Evolutionary conservation across 1,140 invertebrate species (phyloP), one percentile per base, ranked within the genome.

Genomic region (Chironomus striatipennis): DNA sequence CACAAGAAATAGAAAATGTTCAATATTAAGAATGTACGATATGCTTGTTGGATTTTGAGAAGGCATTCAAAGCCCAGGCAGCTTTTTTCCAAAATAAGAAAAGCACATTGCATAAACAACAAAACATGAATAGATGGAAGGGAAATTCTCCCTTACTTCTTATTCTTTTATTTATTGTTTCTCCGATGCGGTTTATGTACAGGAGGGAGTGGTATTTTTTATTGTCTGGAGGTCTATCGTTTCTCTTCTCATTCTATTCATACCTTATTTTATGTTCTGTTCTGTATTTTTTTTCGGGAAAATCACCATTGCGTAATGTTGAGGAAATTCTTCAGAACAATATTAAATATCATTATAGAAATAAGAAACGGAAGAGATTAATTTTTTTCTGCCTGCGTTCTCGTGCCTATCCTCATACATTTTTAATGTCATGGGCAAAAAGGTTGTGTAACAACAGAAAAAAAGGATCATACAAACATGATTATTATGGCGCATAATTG

Each of bases 331-430:
- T 57, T n/a, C 47, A 57, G 47, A 15, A 34, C 24, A 10, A 57
- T 57, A 15, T n/a, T 57, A 57, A 57, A 57, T 57, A 57, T n/a
- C 12, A 15, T 34, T 34, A 34, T 57, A 12, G 4, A 57, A 15
- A 57, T n/a, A 12, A 57, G n/a, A 12, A 57, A n/a, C 47, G 47
- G 47, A 57, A 57, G 47, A 57, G 47, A 57, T 57, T 57, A 57
- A 57, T n/a, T n/a, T n/a, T 12, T 57, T 57, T 57, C 24, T 34
- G 8, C 12, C n/a, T 15, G 8, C 12, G 12, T n/a, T 57, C 12
- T 57, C 47, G 47, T 57, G 47, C 47, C n/a, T 57, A 57, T 57
- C n/a, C n/a, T 57, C 47, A 57, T 57, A n/a, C 47, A 57, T 57
- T 12, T 57, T 57, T 57, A 57, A 57, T 57, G 47, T 12, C 9